These are phyloP conservation scores for Elysia chlorotica DNA, from an alignment of 1,140 invertebrate species.

Conservation along the genomic window DNA sequence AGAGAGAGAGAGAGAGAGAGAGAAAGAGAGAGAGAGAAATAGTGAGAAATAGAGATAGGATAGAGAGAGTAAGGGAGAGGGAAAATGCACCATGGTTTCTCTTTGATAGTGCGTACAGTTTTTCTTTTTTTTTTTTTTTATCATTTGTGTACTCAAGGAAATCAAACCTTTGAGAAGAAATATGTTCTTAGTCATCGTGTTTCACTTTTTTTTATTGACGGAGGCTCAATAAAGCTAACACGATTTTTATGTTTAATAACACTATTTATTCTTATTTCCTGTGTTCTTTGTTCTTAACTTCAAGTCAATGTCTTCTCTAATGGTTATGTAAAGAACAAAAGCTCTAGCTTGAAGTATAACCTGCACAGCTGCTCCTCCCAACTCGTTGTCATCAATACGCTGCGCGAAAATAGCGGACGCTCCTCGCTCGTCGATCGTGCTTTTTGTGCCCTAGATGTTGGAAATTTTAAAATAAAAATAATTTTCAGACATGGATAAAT, in stretches of 20 bases:
- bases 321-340: no score
- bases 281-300: no score
- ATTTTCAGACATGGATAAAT: no score
- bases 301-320: no score
- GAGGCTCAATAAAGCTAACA: background rate
- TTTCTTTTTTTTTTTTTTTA: no score
- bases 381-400: constrained; percentile 37
- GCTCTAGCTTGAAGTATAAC: no score
- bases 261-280: no score
- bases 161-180: no score
- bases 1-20: background rate
- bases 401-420: constrained; percentile 45
- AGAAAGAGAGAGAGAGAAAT: background rate
- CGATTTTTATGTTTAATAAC: background rate
- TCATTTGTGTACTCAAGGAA: no score
- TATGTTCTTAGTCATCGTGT: no score
- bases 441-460: constrained; percentile 52
- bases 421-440: constrained; percentile 40
- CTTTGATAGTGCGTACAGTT: background rate
- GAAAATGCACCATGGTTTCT: no score
- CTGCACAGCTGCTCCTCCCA: constrained; percentile 40
- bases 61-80: background rate
- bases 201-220: background rate
- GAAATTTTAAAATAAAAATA: no score
- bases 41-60: background rate